Percentiles rank a stretch among this genome's conserved stretches.
Conservation (phyloP, 2,888 invertebrate species). For the Clivina fossor region DNA sequence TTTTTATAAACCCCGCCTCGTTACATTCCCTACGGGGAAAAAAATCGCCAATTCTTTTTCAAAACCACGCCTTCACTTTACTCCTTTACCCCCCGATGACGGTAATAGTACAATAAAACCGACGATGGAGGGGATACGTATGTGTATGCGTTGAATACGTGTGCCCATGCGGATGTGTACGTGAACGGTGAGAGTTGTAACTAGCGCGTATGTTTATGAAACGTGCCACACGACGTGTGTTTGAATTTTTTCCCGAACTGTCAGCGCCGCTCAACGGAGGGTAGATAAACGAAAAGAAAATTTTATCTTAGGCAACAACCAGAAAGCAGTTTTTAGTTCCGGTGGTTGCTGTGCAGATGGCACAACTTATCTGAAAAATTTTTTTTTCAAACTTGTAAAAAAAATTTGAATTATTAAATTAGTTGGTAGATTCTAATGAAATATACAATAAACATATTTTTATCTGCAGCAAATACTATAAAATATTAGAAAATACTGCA, state of each 20-base stretch:
- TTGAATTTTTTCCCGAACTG: neutral
- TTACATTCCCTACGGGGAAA: constrained; percentile 46
- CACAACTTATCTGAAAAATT: neutral
- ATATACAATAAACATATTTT: too few relatives aligned
- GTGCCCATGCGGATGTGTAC: neutral
- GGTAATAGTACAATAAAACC: too few relatives aligned
- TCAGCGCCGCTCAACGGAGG: constrained; percentile 9
- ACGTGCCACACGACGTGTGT: neutral
- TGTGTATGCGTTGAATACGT: neutral
- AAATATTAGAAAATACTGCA: too few relatives aligned
- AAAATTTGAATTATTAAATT: too few relatives aligned
- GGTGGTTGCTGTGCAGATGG: neutral
- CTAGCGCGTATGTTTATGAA: neutral
- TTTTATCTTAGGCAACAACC: constrained; percentile 1
- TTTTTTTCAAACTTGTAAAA: neutral
- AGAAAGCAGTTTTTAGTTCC: neutral
- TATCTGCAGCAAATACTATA: too few relatives aligned
- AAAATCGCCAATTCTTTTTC: constrained; percentile 47
- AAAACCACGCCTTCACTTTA: constrained; percentile 47
- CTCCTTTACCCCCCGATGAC: constrained; percentile 13
- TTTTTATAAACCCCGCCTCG: constrained; percentile 52
- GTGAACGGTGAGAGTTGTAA: constrained; percentile 1
- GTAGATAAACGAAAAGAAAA: constrained; percentile 7
- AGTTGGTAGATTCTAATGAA: too few relatives aligned
- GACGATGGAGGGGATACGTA: neutral